phyloP scores from a whole-genome alignment of 2,797 vertebrate species.

The Bovichtus variegatus region DNA sequence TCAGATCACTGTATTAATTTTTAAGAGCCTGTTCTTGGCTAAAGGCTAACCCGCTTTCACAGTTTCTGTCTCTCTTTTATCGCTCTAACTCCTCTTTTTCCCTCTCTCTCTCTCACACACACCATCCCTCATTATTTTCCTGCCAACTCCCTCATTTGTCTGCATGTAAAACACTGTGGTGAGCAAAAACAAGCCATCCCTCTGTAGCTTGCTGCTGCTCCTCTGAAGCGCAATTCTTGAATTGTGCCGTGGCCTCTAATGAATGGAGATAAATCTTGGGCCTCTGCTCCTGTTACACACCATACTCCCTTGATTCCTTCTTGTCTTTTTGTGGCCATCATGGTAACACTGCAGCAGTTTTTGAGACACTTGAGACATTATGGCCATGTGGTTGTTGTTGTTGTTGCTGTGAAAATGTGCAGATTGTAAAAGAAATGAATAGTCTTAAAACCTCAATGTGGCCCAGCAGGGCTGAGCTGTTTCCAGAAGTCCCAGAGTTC shows the following conservation, averaged over 20 bases:
- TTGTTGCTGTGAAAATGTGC: slow-evolving; percentile 35
- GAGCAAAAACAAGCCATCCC: slow-evolving; percentile 67
- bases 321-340: slow-evolving; percentile 36
- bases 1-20: slow-evolving; percentile 83
- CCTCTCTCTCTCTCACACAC: slow-evolving; percentile 29
- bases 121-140: slow-evolving; percentile 75
- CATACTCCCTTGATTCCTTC: slow-evolving; percentile 14
- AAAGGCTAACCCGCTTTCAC: slow-evolving; percentile 67
- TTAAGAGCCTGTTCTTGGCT: slow-evolving; percentile 80
- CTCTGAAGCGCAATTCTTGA: slow-evolving; percentile 60
- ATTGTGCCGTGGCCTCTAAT: slow-evolving; percentile 64
- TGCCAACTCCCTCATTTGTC: slow-evolving; percentile 74
- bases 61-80: slow-evolving; percentile 54
- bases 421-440: slow-evolving; percentile 49
- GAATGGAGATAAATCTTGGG: slow-evolving; percentile 62
- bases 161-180: slow-evolving; percentile 72
- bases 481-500: slow-evolving; percentile 23
- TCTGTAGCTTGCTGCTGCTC: slow-evolving; percentile 36
- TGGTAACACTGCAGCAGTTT: slow-evolving; percentile 20
- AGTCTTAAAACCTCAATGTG: slow-evolving; percentile 37
- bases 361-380: slow-evolving; percentile 31
- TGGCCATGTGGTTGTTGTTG: slow-evolving; percentile 11
- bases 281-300: slow-evolving; percentile 44
- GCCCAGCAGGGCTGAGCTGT: slow-evolving; percentile 26
- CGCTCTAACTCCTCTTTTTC: slow-evolving; percentile 35